Base-by-base conservation (phyloP, 2,797 vertebrate species). In the Sebastes alutus region DNA sequence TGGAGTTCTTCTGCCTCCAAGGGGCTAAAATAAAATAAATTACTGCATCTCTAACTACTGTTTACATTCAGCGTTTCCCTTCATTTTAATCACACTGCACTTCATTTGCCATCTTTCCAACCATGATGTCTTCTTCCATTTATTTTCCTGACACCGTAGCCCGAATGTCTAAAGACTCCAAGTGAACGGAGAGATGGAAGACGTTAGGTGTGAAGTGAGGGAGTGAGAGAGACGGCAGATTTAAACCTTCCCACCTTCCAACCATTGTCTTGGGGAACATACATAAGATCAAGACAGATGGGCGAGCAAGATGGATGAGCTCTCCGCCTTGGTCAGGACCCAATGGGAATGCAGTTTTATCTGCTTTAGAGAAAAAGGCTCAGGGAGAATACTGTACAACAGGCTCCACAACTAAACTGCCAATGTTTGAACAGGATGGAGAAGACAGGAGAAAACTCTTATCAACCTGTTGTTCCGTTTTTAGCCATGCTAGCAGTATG, bases 291-390 rank as follows among this genome's bases (percentile, higher is more conserved):
- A 71, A 63, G 65, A 59, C 66, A 64, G 68, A 78, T 52, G 49
- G 49, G 78, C 1, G 30, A 81, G 58, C 16, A 54, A 82, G 79
- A 82, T 71, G 27, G 67, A 82, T 72, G 60, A 72, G 61, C 30
- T 61, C 46, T 52, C n/a, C 52, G 29, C n/a, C 42, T 70, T 33
- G 20, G 66, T 68, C 30, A 46, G 49, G 20, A 71, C 56, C 67
- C 76, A 65, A 52, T 75, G 72, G 80, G 35, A 68, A 82, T 58
- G 67, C 46, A 42, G 58, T 49, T 82, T 77, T 38, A 83, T 84
- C 62, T 61, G 72, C 23, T 58, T 62, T 38, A 85, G 25, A 80
- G 35, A 75, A 73, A 81, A 10, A 9, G 35, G 52, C 61, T 75
- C 14, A 8, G 10, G 55, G 32, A 73, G 56, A 42, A 27, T 9